These are phyloP conservation scores for Penaeus japonicus DNA, from an alignment of 1,140 invertebrate genomes.

Conservation along the genomic window DNA sequence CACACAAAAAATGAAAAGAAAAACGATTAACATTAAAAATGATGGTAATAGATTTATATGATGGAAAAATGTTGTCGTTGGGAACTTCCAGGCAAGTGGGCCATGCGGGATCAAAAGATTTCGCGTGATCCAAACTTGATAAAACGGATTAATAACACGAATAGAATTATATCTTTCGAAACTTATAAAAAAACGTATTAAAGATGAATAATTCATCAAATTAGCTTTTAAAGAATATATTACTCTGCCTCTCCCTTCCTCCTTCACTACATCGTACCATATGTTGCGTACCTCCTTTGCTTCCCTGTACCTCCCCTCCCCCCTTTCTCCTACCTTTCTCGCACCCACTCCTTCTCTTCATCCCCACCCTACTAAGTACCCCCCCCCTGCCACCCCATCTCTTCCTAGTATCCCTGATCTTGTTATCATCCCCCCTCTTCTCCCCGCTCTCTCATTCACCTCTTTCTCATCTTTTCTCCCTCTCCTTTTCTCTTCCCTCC, in stretches of 20 bases:
- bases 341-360: neutral
- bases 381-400: neutral
- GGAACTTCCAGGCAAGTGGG: no score
- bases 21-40: no score
- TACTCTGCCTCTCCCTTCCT: neutral
- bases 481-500: neutral
- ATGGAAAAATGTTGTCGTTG: no score
- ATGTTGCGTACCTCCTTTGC: neutral
- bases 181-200: no score
- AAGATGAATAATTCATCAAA: neutral
- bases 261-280: neutral
- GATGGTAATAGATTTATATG: no score
- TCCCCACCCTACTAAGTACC: no score
- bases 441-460: neutral
- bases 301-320: neutral
- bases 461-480: neutral
- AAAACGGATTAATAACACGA: no score
- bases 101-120: no score
- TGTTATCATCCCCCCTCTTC: neutral
- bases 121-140: no score
- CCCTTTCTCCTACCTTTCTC: neutral
- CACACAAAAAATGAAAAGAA: no score
- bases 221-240: neutral
- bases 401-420: neutral
- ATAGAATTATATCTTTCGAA: no score